Conservation (phyloP, 2,113 vertebrate genomes). For the Petaurus breviceps region DNA sequence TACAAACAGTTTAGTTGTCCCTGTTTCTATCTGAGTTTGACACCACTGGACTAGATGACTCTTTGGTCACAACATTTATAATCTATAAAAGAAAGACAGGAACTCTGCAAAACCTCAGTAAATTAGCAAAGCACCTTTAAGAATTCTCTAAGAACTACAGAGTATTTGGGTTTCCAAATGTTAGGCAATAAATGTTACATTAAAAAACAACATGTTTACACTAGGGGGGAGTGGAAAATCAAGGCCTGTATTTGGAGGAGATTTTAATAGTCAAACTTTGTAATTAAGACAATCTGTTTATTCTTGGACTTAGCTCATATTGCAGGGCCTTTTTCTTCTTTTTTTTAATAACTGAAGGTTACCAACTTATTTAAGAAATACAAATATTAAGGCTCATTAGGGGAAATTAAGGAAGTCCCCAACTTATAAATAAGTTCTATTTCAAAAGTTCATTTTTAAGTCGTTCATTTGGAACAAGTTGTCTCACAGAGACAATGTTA, state of each 20-base stretch:
- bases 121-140: not conserved
- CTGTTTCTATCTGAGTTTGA: not conserved
- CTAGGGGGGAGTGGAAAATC: not conserved
- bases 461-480: not conserved
- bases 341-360: not conserved
- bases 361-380: not conserved
- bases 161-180: not conserved
- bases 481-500: not conserved
- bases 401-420: not conserved
- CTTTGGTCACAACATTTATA: not conserved
- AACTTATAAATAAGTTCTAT: not conserved
- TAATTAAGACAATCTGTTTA: not conserved
- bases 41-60: not conserved
- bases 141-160: not conserved
- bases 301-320: not conserved
- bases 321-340: not conserved
- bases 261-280: not conserved
- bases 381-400: not conserved
- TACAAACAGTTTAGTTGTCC: not conserved
- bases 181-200: conserved; percentile 19
- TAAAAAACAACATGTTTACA: not conserved
- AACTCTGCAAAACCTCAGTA: not conserved
- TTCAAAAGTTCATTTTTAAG: not conserved
- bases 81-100: not conserved
- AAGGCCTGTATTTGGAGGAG: not conserved